A percentile compares a stretch with the other conserved stretches of the same genome.
Conservation (phyloP, 2,797 vertebrate species). For the Pangasius larnaudii region DNA sequence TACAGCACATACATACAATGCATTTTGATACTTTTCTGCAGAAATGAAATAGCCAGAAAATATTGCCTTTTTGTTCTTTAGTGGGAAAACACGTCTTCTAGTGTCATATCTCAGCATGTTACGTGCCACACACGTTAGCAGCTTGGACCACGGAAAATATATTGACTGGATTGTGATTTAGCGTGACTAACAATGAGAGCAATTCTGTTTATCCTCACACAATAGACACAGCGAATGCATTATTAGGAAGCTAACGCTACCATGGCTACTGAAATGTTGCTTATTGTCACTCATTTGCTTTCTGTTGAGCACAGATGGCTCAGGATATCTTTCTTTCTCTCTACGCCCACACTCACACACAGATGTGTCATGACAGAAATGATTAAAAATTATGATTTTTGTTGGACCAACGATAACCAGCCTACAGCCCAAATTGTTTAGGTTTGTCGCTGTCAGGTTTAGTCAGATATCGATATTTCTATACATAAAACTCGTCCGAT, state of each 20-base stretch:
- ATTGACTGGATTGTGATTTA: not conserved
- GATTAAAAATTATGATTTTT: not conserved
- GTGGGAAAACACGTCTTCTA: not conserved
- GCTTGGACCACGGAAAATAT: not conserved
- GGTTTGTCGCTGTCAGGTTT: not conserved
- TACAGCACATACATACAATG: too few relatives aligned
- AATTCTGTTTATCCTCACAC: not conserved
- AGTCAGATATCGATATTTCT: not conserved
- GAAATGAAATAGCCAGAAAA: not conserved
- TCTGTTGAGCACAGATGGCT: slow-evolving; percentile 25
- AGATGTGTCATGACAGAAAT: slow-evolving; percentile 18
- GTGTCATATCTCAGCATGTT: not conserved
- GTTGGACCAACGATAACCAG: not conserved
- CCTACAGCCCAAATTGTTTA: not conserved
- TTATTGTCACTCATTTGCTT: slow-evolving; percentile 21
- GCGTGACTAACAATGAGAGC: not conserved
- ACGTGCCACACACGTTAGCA: not conserved
- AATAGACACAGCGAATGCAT: not conserved
- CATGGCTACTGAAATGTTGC: slow-evolving; percentile 4
- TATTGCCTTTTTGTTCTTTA: not conserved
- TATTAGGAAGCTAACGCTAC: not conserved
- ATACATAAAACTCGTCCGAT: not conserved
- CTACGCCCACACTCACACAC: slow-evolving; percentile 1
- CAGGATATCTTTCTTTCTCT: slow-evolving; percentile 2
- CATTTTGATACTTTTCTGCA: not conserved